Percentiles rank a stretch among this genome's conserved stretches.
These are phyloP conservation scores for Varecia variegata DNA, from an alignment of 2,797 vertebrate genomes.

Conservation along the genomic window DNA sequence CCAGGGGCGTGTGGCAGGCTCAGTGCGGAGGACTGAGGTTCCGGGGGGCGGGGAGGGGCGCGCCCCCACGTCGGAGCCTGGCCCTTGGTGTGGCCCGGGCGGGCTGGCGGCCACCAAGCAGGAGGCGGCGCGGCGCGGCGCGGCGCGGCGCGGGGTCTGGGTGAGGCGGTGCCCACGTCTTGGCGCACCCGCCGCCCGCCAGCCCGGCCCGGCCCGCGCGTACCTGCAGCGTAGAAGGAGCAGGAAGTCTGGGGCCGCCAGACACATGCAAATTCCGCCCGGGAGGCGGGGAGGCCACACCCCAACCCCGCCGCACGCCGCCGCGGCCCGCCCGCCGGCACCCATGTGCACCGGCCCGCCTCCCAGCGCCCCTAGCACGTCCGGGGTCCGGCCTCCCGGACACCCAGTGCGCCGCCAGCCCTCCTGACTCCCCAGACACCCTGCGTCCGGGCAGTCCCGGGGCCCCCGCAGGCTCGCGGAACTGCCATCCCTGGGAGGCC, in stretches of 20 bases:
- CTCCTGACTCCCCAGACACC: not conserved
- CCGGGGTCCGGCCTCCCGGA: not conserved
- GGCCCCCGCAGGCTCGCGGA: not conserved
- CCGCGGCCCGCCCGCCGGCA: conserved; percentile 18
- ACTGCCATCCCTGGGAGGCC: not conserved
- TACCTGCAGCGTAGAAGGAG: conserved; percentile 77
- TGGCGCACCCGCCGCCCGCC: conserved; percentile 15
- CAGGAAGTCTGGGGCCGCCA: conserved; percentile 79
- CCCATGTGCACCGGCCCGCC: conserved; percentile 65
- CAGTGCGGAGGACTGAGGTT: not conserved
- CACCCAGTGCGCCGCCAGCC: not conserved
- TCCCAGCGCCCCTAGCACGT: not conserved
- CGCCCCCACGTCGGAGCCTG: not conserved
- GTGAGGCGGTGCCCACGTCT: conserved; percentile 52
- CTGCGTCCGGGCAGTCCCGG: not conserved
- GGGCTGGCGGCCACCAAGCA: conserved; percentile 13
- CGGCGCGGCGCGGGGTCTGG: conserved; percentile 23
- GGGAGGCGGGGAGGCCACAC: conserved; percentile 71
- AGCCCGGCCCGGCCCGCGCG: conserved; percentile 49
- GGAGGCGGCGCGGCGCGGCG: conserved; percentile 4
- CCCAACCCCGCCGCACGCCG: conserved; percentile 36
- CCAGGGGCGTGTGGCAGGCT: not conserved
- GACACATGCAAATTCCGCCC: conserved; percentile 74
- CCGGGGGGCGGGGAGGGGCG: not conserved
- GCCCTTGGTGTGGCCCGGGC: not conserved